Evolutionary conservation across 2,113 vertebrate species (phyloP).

Genomic region (Muntiacus reevesi): DNA sequence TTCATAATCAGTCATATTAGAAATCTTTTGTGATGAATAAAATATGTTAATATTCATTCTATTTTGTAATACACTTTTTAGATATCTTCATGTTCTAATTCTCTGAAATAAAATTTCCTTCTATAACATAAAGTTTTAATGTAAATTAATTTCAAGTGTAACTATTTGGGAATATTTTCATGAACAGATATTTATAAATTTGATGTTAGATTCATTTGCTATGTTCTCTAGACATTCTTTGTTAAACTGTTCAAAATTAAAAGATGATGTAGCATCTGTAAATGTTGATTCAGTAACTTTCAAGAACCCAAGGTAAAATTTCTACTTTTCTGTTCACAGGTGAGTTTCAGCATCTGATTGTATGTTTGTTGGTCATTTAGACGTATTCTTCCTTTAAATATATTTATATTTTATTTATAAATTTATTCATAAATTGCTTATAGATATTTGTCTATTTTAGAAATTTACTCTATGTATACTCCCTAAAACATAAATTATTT

Average conservation of each 20-base stretch:
- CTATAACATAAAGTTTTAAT: not conserved
- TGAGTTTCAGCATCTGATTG: not conserved
- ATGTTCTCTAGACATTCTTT: not conserved
- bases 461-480: not conserved
- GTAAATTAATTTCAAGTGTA: not conserved
- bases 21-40: not conserved
- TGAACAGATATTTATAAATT: not conserved
- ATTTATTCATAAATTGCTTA: not conserved
- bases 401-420: not conserved
- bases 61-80: not conserved
- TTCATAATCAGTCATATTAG: not conserved
- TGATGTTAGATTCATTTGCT: not conserved
- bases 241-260: not conserved
- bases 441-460: not conserved
- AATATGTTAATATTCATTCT: not conserved
- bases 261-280: not conserved
- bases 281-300: not conserved
- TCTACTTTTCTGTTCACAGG: not conserved
- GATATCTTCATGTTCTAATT: not conserved
- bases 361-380: not conserved
- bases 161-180: not conserved
- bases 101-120: not conserved
- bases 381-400: not conserved
- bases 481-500: not conserved
- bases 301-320: not conserved